Percentiles rank a stretch among this genome's conserved stretches.
These are phyloP conservation scores for Chrysochloris asiatica DNA, from an alignment of 2,113 vertebrate genomes.

Conservation along the genomic window DNA sequence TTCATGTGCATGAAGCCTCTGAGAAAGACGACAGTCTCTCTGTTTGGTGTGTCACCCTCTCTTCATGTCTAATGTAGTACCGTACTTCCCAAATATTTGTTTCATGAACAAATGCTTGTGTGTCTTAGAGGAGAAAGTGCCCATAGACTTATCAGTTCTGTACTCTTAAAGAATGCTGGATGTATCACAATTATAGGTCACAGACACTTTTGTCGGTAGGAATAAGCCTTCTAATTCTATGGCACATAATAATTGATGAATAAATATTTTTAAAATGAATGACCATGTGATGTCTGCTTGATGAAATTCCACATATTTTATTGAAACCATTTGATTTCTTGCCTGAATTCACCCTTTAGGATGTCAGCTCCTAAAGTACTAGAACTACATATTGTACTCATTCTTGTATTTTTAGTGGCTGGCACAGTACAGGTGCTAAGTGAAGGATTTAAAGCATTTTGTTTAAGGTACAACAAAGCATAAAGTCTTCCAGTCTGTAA, in stretches of 20 bases:
- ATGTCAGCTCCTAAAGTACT: neutral
- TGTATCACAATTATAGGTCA: neutral
- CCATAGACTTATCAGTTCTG: too few relatives aligned
- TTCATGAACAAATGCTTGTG: neutral
- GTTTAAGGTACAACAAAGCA: neutral
- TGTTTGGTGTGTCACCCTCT: neutral
- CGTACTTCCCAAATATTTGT: neutral
- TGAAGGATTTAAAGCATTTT: neutral
- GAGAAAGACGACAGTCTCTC: neutral
- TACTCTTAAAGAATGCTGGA: neutral
- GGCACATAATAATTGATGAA: neutral
- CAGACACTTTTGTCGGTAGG: neutral
- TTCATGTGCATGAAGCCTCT: neutral
- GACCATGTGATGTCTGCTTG: neutral
- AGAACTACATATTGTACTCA: neutral
- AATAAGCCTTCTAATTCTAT: neutral
- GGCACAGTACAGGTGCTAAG: neutral
- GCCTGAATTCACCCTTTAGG: neutral
- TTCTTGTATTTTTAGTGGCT: neutral
- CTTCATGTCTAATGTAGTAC: neutral
- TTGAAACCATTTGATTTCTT: too few relatives aligned
- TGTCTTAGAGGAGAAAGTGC: neutral
- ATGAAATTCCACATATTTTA: neutral
- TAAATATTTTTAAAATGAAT: neutral
- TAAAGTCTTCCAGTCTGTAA: slow-evolving; percentile 1